Evolutionary conservation across 1,140 invertebrate genomes (phyloP), one percentile per base, ranked within the genome.

Genomic region (Drosophila orosa): DNA sequence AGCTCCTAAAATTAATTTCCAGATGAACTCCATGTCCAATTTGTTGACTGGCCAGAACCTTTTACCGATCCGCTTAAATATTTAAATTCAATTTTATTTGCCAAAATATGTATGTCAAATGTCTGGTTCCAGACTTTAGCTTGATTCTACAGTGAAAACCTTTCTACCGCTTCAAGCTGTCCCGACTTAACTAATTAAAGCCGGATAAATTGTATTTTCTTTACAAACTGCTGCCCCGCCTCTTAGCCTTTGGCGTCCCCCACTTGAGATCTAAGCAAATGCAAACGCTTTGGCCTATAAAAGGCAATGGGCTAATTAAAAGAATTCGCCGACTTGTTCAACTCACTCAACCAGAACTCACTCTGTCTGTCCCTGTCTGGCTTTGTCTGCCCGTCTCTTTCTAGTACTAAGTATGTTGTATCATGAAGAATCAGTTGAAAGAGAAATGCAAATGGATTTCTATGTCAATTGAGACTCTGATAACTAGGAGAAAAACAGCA

Each of bases 221-320:
- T 74, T 68, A 42, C 56, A 73, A 73, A 27, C 68, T 19, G 44
- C 54, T 50, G 12, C 8, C 52, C 45, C 25, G 31, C 10, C 31
- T 33, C 25, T 47, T 31, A 59, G 57, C 57, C 39, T 33, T 59
- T 48, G 42, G 27, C 17, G 33, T 24, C 15, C 45, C 45, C 52
- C 66, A 39, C 56, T 59, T 35, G 33, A 48, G 68, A 39, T 37
- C 60, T 79, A 84, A 71, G 80, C 63, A 79, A 83, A 83, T 79
- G 69, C 40, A 79, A 52, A 57, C 27, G 45, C 54, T 71, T 69
- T 71, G 67, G 65, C 67, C 61, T 74, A 78, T 61, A 83, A 84
- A 79, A 83, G 80, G 80, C 80, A 63, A 66, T 83, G 50, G 65
- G 69, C 78, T 86, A 85, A 85, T 85, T 85, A 85, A 82, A 85